Evolutionary conservation across 2,888 invertebrate genomes (phyloP), one percentile per base, ranked within the genome.

Genomic region (Scaptomyza reducta): DNA sequence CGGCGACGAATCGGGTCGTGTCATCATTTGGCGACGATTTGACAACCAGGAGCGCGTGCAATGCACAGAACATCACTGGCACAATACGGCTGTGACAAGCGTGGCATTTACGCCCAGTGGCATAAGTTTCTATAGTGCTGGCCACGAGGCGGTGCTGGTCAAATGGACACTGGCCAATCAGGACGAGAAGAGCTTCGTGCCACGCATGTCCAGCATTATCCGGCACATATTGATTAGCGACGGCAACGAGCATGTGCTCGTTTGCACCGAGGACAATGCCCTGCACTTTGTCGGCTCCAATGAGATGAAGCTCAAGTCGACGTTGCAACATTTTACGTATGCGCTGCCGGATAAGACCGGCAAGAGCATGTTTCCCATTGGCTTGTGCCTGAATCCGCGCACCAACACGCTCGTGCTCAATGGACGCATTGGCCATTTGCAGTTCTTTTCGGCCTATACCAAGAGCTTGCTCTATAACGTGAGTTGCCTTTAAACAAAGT

Each of bases 91-190:
- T 33, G 94, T 96, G 0, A 92, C 93, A 45, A 94, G 95, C 86
- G 88, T 97, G 14, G 92, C 92, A 1, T 96, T 96, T 87, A 94
- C 96, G 11, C 80, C 89, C 2, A 79, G 91, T 90, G 96, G 96
- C 18, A 93, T 94, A 10, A 93, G 94, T 73, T 93, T 97, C 89
- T 95, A 94, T 79, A 95, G 95, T 79, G 96, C 96, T 9, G 97
- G 96, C n/a, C 93, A 93, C 47, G 97, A 97, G 90, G 93, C 94
- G 83, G 96, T 96, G 0, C 90, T 97, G 53, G 96, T 97, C 0
- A 95, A 95, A 89, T 97, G 97, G 97, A 92, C 93, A 54, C 70
- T 94, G 22, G 91, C 92, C 38, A 92, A 93, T 77, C 90, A 93
- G 0, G 89, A 92, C 6, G n/a, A 79, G 0, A 87, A 91, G 0